Evolutionary conservation across 2,888 invertebrate genomes (phyloP).

Genomic region (Tetragonula carbonaria): DNA sequence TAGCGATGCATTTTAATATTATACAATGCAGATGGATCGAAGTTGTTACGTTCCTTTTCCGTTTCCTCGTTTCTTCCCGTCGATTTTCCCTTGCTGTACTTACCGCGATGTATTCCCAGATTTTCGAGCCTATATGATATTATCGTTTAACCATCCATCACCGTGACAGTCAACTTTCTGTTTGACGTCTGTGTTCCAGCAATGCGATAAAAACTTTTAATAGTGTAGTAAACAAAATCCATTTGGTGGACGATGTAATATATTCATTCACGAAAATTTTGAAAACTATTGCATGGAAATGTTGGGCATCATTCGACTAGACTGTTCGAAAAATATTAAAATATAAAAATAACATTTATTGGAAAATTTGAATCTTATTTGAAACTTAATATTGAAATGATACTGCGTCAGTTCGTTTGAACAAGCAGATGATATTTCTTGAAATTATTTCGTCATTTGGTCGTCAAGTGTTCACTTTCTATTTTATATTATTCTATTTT

Average conservation of each 20-base stretch:
- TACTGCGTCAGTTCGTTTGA: too few species aligned
- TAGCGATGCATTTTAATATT: conserved; percentile 20
- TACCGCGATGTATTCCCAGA: background rate
- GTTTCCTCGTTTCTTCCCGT: background rate
- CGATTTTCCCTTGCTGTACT: background rate
- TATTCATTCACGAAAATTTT: background rate
- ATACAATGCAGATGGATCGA: conserved; percentile 5
- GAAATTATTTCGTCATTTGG: too few species aligned
- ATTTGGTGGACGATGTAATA: background rate
- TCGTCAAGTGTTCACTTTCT: too few species aligned
- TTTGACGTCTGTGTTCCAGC: too few species aligned
- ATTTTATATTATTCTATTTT: too few species aligned
- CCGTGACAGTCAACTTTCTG: too few species aligned
- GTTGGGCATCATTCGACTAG: background rate
- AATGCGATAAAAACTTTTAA: too few species aligned
- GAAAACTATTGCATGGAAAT: background rate
- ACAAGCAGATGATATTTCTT: too few species aligned
- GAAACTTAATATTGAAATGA: too few species aligned
- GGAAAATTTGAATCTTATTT: too few species aligned
- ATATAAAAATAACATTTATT: too few species aligned
- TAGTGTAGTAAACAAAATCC: background rate
- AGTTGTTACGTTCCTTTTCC: background rate
- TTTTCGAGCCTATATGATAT: background rate
- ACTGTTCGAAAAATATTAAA: too few species aligned
- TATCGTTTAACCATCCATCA: background rate